Conservation (phyloP, 1,140 invertebrate species). For the Calephelis nemesis region DNA sequence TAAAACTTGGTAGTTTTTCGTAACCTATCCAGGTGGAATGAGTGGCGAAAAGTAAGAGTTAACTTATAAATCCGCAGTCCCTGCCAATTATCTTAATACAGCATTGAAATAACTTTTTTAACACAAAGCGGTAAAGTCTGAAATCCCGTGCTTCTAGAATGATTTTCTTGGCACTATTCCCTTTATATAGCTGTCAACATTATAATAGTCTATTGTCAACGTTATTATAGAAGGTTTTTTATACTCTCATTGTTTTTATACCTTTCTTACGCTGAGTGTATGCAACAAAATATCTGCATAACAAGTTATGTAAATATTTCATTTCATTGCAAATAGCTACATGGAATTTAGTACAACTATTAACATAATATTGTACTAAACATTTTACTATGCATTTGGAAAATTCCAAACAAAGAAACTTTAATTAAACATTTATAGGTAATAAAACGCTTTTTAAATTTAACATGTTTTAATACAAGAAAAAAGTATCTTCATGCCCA, state of each 20-base stretch:
- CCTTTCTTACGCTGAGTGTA: not conserved
- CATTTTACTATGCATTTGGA: too few species aligned
- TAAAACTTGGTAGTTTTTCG: not conserved
- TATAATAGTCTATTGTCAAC: conserved; percentile 15
- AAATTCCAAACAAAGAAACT: too few species aligned
- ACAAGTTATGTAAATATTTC: too few species aligned
- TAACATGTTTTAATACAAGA: too few species aligned
- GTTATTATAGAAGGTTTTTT: conserved; percentile 7
- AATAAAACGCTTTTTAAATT: too few species aligned
- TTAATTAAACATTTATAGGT: too few species aligned
- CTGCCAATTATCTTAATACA: conserved; percentile 1
- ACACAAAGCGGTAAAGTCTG: not conserved
- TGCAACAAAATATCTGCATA: too few species aligned
- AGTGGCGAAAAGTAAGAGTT: conserved; percentile 11
- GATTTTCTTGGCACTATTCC: conserved; percentile 10
- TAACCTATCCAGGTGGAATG: not conserved
- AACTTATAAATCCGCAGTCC: conserved; percentile 1
- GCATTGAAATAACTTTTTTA: not conserved
- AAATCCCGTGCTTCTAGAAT: not conserved
- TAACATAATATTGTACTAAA: too few species aligned
- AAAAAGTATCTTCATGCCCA: too few species aligned
- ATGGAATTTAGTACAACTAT: too few species aligned
- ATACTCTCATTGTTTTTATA: conserved; percentile 2
- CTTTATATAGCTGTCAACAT: conserved; percentile 13
- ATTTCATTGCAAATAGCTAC: too few species aligned